Evolutionary conservation across 2,797 vertebrate species (phyloP).

Genomic region (Catamblyrhynchus diadema): DNA sequence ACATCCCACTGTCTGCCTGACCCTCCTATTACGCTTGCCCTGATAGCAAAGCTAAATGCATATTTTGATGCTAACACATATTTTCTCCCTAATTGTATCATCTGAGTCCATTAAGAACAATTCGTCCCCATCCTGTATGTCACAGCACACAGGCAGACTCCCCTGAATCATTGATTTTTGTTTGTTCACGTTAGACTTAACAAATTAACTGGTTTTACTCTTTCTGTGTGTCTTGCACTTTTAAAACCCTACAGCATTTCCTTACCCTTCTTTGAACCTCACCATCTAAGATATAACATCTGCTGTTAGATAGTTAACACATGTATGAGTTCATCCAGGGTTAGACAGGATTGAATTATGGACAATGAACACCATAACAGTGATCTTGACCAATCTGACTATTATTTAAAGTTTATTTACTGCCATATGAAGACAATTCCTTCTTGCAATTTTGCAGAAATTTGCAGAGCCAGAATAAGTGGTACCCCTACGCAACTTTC

Average conservation of each 20-base stretch:
- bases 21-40: constrained; percentile 22
- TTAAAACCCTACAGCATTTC: not conserved
- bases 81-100: constrained; percentile 27
- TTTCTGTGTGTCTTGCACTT: not conserved
- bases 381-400: not conserved
- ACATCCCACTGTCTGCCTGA: not conserved
- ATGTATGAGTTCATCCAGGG: constrained; percentile 4
- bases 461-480: not conserved
- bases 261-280: constrained; percentile 30
- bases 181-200: constrained; percentile 21
- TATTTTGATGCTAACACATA: not conserved
- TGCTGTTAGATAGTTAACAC: constrained; percentile 25
- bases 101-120: not conserved
- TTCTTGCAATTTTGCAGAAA: not conserved
- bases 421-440: not conserved
- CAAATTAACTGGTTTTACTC: not conserved
- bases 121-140: not conserved
- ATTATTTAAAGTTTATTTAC: not conserved
- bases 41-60: constrained; percentile 8
- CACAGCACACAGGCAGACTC: not conserved
- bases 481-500: not conserved
- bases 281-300: constrained; percentile 1
- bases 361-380: not conserved
- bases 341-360: constrained; percentile 9
- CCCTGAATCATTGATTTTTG: not conserved